Evolutionary conservation across 2,113 vertebrate species (phyloP).

Genomic region (Tetraodon nigroviridis): DNA sequence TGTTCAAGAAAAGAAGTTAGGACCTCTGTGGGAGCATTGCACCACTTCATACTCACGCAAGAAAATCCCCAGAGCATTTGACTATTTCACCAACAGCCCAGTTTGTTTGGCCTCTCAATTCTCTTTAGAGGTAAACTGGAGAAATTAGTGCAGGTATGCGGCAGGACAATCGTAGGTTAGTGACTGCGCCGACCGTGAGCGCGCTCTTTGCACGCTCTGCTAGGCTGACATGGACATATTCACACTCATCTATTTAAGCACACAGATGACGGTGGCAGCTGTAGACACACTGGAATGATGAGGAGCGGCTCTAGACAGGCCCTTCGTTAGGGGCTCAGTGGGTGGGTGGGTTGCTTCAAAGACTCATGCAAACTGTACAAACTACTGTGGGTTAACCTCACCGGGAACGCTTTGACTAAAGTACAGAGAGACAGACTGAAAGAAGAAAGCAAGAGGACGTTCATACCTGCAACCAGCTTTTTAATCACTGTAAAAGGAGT

Average conservation of each 20-base stretch:
- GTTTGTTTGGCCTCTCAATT: too few species aligned
- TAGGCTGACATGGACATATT: neutral
- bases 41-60: too few species aligned
- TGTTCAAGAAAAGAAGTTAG: neutral
- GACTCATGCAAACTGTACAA: neutral
- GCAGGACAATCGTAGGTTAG: too few species aligned
- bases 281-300: neutral
- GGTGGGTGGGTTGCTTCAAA: slow-evolving; percentile 11
- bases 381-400: neutral
- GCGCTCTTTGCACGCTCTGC: too few species aligned
- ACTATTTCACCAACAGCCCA: too few species aligned
- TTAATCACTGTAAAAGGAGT: slow-evolving; percentile 70
- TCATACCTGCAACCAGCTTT: slow-evolving; percentile 74
- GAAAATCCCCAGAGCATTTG: too few species aligned
- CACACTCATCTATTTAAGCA: neutral
- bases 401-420: neutral
- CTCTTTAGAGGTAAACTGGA: too few species aligned
- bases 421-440: slow-evolving; percentile 15
- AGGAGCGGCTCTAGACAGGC: slow-evolving; percentile 12
- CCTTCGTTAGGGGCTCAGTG: slow-evolving; percentile 35
- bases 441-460: slow-evolving; percentile 39
- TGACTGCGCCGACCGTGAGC: too few species aligned
- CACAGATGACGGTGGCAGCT: neutral
- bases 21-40: too few species aligned
- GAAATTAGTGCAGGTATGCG: too few species aligned